These are phyloP conservation scores for Cyclopterus lumpus DNA, from an alignment of 2,797 vertebrate genomes.

Conservation along the genomic window DNA sequence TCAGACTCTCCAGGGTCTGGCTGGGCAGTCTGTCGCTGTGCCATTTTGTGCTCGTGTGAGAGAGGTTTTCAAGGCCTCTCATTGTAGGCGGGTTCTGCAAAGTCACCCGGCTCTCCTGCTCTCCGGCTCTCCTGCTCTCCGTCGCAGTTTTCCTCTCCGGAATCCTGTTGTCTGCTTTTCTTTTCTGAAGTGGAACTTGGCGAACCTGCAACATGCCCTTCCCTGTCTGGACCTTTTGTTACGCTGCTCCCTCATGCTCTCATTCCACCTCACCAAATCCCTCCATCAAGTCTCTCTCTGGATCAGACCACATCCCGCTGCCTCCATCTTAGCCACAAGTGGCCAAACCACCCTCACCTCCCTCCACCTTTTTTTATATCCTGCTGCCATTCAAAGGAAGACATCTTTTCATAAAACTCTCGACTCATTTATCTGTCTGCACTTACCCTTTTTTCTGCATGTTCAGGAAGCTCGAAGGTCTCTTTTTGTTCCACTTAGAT, in stretches of 20 bases:
- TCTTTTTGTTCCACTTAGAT: not conserved
- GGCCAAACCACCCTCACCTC: conserved; percentile 6
- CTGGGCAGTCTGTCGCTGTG: conserved; percentile 59
- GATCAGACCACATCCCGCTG: conserved; percentile 8
- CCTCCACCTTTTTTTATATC: not conserved
- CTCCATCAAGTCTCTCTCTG: not conserved
- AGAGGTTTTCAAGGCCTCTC: conserved; percentile 75
- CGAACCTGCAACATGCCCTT: conserved; percentile 50
- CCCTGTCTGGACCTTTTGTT: conserved; percentile 31
- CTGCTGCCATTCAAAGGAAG: not conserved
- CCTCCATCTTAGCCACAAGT: conserved; percentile 22
- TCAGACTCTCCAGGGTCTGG: conserved; percentile 69
- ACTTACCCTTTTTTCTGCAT: not conserved
- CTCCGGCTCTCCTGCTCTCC: conserved; percentile 60
- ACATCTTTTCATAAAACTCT: conserved; percentile 11
- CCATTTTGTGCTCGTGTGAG: conserved; percentile 23
- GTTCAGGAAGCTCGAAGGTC: not conserved
- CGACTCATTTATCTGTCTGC: not conserved
- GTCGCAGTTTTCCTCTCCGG: conserved; percentile 24
- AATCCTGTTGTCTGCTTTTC: conserved; percentile 36
- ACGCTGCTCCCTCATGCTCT: conserved; percentile 27
- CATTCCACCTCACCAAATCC: conserved; percentile 25
- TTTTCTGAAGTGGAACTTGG: conserved; percentile 47
- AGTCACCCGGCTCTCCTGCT: conserved; percentile 71
- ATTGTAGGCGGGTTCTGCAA: conserved; percentile 70